Percentiles rank a stretch among this genome's conserved stretches.
Evolutionary conservation across 2,113 vertebrate species (phyloP).

Genomic region (Piaya cayana): DNA sequence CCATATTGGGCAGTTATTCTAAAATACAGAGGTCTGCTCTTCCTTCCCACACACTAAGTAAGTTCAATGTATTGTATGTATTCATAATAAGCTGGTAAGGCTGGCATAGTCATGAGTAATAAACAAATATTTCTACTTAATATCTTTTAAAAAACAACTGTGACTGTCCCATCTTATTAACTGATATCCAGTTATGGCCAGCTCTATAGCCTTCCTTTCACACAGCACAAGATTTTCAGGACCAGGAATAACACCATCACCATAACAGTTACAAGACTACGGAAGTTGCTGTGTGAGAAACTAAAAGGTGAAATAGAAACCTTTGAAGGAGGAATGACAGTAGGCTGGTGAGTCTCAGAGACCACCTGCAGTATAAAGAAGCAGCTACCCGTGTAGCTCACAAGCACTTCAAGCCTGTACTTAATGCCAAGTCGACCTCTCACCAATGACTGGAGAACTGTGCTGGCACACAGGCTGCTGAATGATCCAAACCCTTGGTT

Average conservation of each 20-base stretch:
- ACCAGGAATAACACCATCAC: background rate
- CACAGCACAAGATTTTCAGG: background rate
- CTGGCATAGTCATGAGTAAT: no score
- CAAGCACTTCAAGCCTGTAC: background rate
- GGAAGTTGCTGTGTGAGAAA: background rate
- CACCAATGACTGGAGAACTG: background rate
- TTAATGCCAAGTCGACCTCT: background rate
- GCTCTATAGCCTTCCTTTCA: background rate
- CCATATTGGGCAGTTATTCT: background rate
- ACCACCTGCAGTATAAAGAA: background rate
- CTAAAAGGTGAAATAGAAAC: background rate
- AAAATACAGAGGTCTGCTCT: fast-evolving
- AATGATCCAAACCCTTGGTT: background rate
- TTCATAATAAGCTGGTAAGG: background rate
- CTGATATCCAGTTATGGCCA: fast-evolving
- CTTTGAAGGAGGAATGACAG: background rate
- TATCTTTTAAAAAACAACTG: background rate
- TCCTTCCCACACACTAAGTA: background rate
- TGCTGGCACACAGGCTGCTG: fast-evolving
- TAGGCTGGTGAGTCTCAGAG: background rate
- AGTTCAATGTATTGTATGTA: background rate
- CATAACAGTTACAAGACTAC: background rate
- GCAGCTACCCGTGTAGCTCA: background rate
- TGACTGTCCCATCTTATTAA: background rate
- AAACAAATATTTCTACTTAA: background rate